These are phyloP conservation scores for Macrotis lagotis DNA, from an alignment of 2,113 vertebrate species.

Conservation along the genomic window DNA sequence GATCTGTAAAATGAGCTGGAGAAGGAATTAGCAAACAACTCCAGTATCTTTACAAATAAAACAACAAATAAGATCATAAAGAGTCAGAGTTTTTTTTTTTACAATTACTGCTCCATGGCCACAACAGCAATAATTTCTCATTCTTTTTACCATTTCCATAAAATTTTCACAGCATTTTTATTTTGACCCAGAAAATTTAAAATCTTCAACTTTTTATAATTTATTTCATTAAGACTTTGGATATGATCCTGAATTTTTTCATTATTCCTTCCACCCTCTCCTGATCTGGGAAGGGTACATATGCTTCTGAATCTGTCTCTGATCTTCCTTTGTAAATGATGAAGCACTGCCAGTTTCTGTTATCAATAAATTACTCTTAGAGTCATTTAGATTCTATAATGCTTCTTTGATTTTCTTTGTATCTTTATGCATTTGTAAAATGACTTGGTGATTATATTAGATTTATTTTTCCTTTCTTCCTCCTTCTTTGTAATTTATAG, in stretches of 20 bases:
- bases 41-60: too few species aligned
- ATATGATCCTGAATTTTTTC: constrained; percentile 61
- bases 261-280: constrained; percentile 51
- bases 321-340: constrained; percentile 67
- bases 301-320: constrained; percentile 76
- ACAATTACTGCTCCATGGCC: too few species aligned
- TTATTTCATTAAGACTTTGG: constrained; percentile 63
- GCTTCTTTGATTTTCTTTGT: constrained; percentile 75
- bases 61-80: not conserved
- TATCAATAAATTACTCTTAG: constrained; percentile 74
- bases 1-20: too few species aligned
- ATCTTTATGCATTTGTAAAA: constrained; percentile 75
- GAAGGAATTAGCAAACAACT: not conserved
- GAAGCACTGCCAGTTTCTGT: constrained; percentile 68
- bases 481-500: constrained; percentile 74
- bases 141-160: not conserved
- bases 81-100: too few species aligned
- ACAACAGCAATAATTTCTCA: not conserved
- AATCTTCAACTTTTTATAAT: not conserved
- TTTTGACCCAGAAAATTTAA: not conserved
- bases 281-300: constrained; percentile 67
- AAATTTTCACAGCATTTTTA: not conserved
- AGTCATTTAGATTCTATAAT: constrained; percentile 69
- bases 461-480: constrained; percentile 70
- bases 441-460: constrained; percentile 69